A percentile compares a stretch with the other conserved stretches of the same genome.
Conservation (phyloP, 2,797 vertebrate species). For the Pangasius larnaudii region DNA sequence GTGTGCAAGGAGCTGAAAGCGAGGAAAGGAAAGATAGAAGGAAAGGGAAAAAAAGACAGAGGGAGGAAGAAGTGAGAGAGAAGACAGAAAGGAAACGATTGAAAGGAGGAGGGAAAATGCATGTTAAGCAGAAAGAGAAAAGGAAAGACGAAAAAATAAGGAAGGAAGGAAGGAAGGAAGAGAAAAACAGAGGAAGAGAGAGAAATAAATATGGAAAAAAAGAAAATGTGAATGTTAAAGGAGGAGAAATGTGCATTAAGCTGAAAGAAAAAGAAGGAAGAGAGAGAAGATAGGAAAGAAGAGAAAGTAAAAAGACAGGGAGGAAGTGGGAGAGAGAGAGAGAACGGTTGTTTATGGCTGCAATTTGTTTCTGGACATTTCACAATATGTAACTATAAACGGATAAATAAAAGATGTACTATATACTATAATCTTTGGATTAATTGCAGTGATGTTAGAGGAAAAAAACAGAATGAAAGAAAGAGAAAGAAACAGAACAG, state of each 20-base stretch:
- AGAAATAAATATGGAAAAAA: not conserved
- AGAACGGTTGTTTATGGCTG: not conserved
- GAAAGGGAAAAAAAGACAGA: not conserved
- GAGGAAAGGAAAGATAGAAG: too few relatives aligned
- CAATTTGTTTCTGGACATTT: not conserved
- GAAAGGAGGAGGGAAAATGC: not conserved
- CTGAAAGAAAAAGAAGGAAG: not conserved
- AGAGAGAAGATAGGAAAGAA: not conserved
- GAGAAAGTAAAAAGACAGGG: not conserved
- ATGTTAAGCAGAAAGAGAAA: not conserved
- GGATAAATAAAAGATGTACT: not conserved
- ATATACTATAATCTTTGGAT: not conserved
- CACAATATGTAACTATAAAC: not conserved
- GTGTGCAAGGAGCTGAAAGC: not conserved
- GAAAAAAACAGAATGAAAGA: not conserved
- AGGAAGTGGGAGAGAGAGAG: too few relatives aligned
- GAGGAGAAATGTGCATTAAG: too few relatives aligned
- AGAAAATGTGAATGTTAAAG: too few relatives aligned
- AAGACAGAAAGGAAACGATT: too few relatives aligned
- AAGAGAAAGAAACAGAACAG: not conserved
- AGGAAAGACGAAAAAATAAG: not conserved
- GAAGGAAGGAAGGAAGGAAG: not conserved
- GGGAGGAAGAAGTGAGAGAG: not conserved
- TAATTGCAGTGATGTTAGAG: not conserved
- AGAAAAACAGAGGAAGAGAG: not conserved